Base-by-base conservation (phyloP, 1,140 invertebrate genomes). In the Drosophila obscura region DNA sequence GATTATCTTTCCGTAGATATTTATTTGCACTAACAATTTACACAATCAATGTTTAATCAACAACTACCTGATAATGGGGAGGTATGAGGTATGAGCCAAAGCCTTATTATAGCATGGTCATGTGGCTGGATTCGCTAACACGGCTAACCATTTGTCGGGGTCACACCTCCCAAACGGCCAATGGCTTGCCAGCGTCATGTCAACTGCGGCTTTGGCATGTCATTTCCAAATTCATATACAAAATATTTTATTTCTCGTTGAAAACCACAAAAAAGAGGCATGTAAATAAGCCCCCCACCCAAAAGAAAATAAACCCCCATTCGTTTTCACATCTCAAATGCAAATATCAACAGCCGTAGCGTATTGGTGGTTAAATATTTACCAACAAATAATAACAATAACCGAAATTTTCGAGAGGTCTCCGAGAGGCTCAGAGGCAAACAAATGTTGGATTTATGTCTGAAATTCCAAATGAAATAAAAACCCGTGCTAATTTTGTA, bases 171-270 rank as follows among this genome's bases (percentile, higher is more conserved):
- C 31, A 4, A 76, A 73, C 67, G 56, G 60, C 55, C 64, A 48
- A 50, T 41, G 77, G 62, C 68, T 69, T 52, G 73, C 50, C 55
- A 28, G 56, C 48, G 46, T 39, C 35, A 39, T 81, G 69, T 84
- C 77, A 87, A 46, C 28, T 22, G 55, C 53, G 78, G 78, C 58
- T 77, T 82, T 78, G 49, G 31, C 64, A 59, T 75, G 78, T 88
- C 74, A 75, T 49, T 24, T 31, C 19, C 44, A 59, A 75, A 49
- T 45, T 28, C 51, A 28, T 7, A 44, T 5, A 19, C 22, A 13
- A 52, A 57, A 43, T 31, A 39, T 35, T 35, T 35, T 35, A 22
- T 60, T 26, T 11, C 61, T 44, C 39, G 28, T 59, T 35, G 46
- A 13, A 31, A 31, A 15, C 46, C n/a, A 28, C 9, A 46, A 13